Base-by-base conservation (phyloP, 2,797 vertebrate genomes). In the Halcyon smyrnensis region DNA sequence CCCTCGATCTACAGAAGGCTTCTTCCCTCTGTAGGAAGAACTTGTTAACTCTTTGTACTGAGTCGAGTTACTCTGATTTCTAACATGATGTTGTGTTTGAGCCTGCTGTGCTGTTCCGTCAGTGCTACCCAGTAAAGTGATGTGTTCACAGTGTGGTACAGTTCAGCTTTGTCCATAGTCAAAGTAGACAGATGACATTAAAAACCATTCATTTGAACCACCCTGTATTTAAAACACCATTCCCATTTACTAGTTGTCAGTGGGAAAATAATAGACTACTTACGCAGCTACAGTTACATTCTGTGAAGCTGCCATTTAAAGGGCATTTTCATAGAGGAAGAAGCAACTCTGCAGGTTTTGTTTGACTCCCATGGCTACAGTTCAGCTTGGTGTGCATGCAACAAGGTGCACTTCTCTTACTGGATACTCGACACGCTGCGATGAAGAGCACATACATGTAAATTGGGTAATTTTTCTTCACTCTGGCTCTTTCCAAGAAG, bases 11-110 rank as follows among this genome's bases (percentile, higher is more conserved):
- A 57, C 75, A 90, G 64, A 90, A 79, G 41, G 23, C 36, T 92
- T 82, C 77, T 93, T 93, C 68, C 95, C 88, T 90, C 93, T 93
- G 96, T 94, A 90, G 95, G 95, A 95, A 93, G 60, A 95, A 74
- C 57, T 68, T 6, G 1, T 82, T 87, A 95, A 92, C 59, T 96
- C 76, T 82, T 93, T 63, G 32, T 82, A 63, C 34, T 87, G 41
- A 56, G 78, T 96, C 84, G 89, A 83, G 67, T 82, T 92, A 80
- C 90, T 94, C 70, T 92, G 74, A 79, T 95, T 94, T 94, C 77
- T 89, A 69, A 84, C 54, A 73, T 24, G 36, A 67, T 93, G 93
- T 85, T 17, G 50, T 84, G 45, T 84, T 94, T 86, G 27, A 84
- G 23, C 36, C 41, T 87, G 14, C 45, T 84, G 21, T 68, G 32